Evolutionary conservation across 2,888 invertebrate species (phyloP).

Genomic region (Ophioninae sp.): DNA sequence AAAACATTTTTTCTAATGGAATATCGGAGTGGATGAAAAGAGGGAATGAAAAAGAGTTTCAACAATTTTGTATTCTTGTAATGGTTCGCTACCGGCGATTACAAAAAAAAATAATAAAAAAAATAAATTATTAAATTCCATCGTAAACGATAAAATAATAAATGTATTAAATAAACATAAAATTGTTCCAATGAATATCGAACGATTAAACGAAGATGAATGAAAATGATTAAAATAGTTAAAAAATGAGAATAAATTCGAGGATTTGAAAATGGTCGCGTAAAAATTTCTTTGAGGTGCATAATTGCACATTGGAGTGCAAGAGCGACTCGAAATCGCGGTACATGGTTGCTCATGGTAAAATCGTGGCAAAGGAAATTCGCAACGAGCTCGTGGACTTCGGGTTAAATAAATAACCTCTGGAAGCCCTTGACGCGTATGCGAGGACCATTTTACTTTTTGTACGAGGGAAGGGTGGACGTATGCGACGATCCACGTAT

Average conservation of each 20-base stretch:
- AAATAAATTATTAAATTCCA: no score
- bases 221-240: background rate
- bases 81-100: no score
- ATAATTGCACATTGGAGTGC: background rate
- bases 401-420: slow-evolving; percentile 44
- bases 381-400: slow-evolving; percentile 19
- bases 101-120: no score
- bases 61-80: no score
- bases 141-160: no score
- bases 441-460: slow-evolving; percentile 25
- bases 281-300: background rate
- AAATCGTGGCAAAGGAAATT: slow-evolving; percentile 17
- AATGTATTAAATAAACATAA: no score
- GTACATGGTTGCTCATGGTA: background rate
- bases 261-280: background rate
- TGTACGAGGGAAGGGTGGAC: slow-evolving; percentile 30
- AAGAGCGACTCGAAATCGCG: background rate
- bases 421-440: slow-evolving; percentile 33
- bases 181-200: no score
- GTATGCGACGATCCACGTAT: background rate
- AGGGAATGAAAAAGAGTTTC: no score
- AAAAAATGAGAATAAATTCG: background rate
- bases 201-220: no score
- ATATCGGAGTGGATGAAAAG: no score
- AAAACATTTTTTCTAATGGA: no score